These are phyloP conservation scores for Epinephelus fuscoguttatus DNA, from an alignment of 2,113 vertebrate genomes.

Conservation along the genomic window DNA sequence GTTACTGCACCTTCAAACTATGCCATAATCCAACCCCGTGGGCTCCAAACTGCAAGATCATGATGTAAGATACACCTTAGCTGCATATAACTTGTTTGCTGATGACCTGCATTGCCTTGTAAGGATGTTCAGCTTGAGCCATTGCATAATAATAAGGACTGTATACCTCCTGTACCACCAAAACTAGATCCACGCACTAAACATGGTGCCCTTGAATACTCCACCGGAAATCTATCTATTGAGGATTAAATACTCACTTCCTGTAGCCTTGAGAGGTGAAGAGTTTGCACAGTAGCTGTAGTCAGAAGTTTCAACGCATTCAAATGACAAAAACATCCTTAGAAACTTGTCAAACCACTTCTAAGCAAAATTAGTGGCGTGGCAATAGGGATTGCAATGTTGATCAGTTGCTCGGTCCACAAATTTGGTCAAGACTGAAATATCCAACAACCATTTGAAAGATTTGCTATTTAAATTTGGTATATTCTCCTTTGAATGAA, in stretches of 20 bases:
- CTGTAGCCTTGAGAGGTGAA: background rate
- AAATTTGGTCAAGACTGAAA: background rate
- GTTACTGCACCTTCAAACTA: background rate
- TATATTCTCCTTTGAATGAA: too few species aligned
- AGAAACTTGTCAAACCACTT: background rate
- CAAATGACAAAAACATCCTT: background rate
- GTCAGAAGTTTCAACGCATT: background rate
- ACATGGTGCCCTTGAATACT: background rate
- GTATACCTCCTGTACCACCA: background rate
- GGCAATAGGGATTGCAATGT: background rate
- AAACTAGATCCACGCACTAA: background rate
- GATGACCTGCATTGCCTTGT: constrained; percentile 30
- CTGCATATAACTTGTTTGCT: constrained; percentile 33
- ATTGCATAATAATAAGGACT: constrained; percentile 40
- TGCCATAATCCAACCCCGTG: background rate
- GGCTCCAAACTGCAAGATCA: background rate
- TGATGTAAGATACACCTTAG: constrained; percentile 49
- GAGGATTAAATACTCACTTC: background rate
- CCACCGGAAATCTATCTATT: background rate
- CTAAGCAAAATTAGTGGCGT: background rate
- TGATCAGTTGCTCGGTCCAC: background rate
- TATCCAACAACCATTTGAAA: too few species aligned
- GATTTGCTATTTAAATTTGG: background rate
- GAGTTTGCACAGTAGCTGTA: background rate
- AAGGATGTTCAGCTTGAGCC: constrained; percentile 20